Evolutionary conservation across 2,888 invertebrate species (phyloP).

Genomic region (Drosophila tanythrix): DNA sequence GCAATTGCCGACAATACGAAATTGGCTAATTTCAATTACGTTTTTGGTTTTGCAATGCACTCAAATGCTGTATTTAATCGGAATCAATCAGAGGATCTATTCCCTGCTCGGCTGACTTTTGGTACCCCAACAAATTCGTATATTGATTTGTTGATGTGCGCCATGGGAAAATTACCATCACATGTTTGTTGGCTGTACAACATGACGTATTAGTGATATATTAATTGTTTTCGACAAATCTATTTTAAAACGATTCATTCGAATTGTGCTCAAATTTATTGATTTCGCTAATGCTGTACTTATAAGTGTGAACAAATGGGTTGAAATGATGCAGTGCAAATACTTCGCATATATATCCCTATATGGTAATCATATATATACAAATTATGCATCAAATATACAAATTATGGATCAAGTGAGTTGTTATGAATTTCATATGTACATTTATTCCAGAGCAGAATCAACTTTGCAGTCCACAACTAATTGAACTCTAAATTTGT

Average conservation of each 20-base stretch:
- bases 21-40: conserved; percentile 46
- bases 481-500: neutral
- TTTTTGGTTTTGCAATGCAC: conserved; percentile 30
- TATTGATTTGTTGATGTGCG: conserved; percentile 23
- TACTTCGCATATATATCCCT: neutral
- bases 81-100: conserved; percentile 52
- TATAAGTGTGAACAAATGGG: neutral
- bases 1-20: conserved; percentile 16
- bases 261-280: conserved; percentile 35
- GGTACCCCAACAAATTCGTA: conserved; percentile 21
- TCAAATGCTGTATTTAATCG: conserved; percentile 29
- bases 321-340: neutral
- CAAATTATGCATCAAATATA: neutral
- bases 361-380: neutral
- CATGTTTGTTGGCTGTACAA: conserved; percentile 52
- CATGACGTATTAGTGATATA: conserved; percentile 66
- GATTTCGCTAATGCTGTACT: conserved; percentile 18
- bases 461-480: neutral
- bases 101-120: conserved; percentile 45
- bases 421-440: neutral
- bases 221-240: conserved; percentile 59
- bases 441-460: no score
- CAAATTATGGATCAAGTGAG: neutral
- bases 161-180: conserved; percentile 37
- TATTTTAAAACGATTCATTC: conserved; percentile 64